A percentile compares a stretch with the other conserved stretches of the same genome.
Evolutionary conservation across 2,888 invertebrate genomes (phyloP).

Genomic region (Disparrhopalites patrizii): DNA sequence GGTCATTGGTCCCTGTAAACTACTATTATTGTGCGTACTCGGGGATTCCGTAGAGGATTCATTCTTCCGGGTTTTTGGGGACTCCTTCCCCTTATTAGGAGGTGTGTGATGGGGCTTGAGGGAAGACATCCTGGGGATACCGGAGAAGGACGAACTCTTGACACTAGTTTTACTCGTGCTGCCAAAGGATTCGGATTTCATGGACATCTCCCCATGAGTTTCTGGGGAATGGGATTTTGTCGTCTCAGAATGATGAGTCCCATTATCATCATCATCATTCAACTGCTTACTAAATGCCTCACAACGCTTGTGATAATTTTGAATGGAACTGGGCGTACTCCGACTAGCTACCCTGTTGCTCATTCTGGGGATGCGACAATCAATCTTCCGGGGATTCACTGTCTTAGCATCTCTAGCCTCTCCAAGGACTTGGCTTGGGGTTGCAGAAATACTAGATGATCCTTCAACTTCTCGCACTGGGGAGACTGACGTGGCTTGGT

Average conservation of each 20-base stretch:
- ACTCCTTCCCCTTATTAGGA: not conserved
- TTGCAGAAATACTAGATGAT: too few relatives aligned
- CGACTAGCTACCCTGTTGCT: constrained; percentile 1
- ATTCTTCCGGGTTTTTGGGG: constrained; percentile 1
- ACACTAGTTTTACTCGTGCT: not conserved
- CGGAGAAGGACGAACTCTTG: constrained; percentile 29
- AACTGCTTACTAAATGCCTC: not conserved
- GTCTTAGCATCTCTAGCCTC: not conserved
- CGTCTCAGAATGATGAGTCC: constrained; percentile 20
- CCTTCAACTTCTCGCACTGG: too few relatives aligned
- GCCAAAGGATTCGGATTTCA: constrained; percentile 27
- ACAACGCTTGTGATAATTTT: constrained; percentile 2
- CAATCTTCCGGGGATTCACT: constrained; percentile 25
- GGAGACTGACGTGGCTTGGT: constrained; percentile 19
- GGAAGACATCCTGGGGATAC: constrained; percentile 34
- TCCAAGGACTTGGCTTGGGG: too few relatives aligned
- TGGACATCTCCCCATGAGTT: too few relatives aligned
- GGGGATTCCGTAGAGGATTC: constrained; percentile 8
- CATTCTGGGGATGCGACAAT: constrained; percentile 36
- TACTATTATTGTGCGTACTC: too few relatives aligned
- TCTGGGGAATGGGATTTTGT: constrained; percentile 16
- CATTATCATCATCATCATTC: not conserved
- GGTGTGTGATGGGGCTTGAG: constrained; percentile 5
- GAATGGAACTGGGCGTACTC: constrained; percentile 1
- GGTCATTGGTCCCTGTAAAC: not conserved